Base-by-base conservation (phyloP, 2,888 invertebrate genomes). In the Oligia latruncula region DNA sequence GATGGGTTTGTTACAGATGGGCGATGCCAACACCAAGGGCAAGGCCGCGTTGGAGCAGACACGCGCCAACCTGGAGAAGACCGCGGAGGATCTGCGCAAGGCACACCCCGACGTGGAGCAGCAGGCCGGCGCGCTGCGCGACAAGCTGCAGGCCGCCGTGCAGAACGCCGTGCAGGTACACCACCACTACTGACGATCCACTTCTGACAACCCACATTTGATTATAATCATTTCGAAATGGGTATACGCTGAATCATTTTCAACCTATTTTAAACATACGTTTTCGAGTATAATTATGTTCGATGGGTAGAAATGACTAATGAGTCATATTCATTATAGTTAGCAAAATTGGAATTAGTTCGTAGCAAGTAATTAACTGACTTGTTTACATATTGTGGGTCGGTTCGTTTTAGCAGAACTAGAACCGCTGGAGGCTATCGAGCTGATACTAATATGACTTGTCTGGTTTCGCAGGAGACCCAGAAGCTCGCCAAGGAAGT, bases 71-170 rank as follows among this genome's bases (percentile, higher is more conserved):
- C 23, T 97, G 71, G 91, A 96, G 91, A 88, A 87, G 70, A 89
- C 93, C 9, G 93, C 90, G 0, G 93, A 92, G n/a, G 95, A 96
- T 0, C 93, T 97, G 76, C 95, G 94, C 88, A 89, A 91, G 87
- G 89, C 93, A 65, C 96, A 97, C 93, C 96, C 96, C 78, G 96
- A 96, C 67, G 93, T 96, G 43, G 95, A 96, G 89, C 91, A 94
- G 89, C 93, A 95, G 78, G 95, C 95, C 77, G 73, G 29, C 71
- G 91, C 87, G 46, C 91, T 96, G 73, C 91, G 92, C 74, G 94
- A 95, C 71, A 93, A 93, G 88, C 85, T 97, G 83, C 92, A 93
- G 86, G 58, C 87, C 70, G 95, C 95, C 89, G 92, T 96, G 68
- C 92, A 94, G 91, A 92, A 72, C 92, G 87, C 94, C 80, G 89